These are phyloP conservation scores for Terrapene triunguis DNA, from an alignment of 2,113 vertebrate species.

Conservation along the genomic window DNA sequence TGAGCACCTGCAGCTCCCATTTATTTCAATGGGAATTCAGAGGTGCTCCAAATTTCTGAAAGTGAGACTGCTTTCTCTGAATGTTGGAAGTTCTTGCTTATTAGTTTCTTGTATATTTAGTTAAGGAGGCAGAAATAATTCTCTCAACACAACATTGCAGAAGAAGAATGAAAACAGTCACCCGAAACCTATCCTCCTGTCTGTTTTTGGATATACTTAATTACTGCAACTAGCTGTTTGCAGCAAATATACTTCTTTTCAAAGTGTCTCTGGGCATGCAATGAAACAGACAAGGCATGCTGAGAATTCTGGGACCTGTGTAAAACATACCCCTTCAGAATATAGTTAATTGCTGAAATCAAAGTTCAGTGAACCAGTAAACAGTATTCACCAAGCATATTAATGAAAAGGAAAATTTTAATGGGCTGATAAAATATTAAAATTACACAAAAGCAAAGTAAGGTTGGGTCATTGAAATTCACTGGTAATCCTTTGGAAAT, in stretches of 20 bases:
- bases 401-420: constrained; percentile 19
- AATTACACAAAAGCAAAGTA: constrained; percentile 1
- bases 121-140: background rate
- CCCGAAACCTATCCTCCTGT: background rate
- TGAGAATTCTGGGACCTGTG: background rate
- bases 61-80: background rate
- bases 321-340: background rate
- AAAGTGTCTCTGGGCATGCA: background rate
- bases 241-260: background rate
- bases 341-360: constrained; percentile 34
- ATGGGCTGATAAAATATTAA: constrained; percentile 23
- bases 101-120: background rate
- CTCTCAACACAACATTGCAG: background rate
- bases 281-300: background rate
- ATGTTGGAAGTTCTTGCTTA: background rate
- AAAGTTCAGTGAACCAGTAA: constrained; percentile 16
- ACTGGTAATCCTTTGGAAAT: background rate
- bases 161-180: background rate
- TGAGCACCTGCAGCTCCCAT: background rate
- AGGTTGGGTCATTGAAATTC: background rate
- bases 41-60: background rate
- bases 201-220: background rate
- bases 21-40: background rate
- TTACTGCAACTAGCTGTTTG: background rate
- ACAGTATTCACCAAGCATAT: constrained; percentile 17